Evolutionary conservation across 2,888 invertebrate genomes (phyloP).

Genomic region (Heteropelma amictum): DNA sequence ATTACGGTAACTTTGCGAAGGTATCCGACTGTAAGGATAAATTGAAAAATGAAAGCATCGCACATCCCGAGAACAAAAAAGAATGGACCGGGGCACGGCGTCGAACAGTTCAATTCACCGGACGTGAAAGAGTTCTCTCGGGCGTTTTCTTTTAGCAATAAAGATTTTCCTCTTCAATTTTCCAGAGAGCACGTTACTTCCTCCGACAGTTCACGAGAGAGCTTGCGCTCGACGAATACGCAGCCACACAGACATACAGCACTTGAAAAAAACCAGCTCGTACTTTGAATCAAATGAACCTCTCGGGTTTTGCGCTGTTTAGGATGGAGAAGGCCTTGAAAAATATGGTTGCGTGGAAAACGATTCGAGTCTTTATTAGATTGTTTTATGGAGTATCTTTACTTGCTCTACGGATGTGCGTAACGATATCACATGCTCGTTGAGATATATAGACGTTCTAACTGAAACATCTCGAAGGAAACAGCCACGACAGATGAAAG

Average conservation of each 20-base stretch:
- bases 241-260: slow-evolving; percentile 5
- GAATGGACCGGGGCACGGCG: slow-evolving; percentile 33
- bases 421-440: too few relatives aligned
- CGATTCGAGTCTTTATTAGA: slow-evolving; percentile 28
- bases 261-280: background rate
- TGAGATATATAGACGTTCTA: background rate
- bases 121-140: slow-evolving; percentile 43
- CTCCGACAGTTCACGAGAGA: slow-evolving; percentile 13
- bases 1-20: slow-evolving; percentile 39
- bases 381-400: slow-evolving; percentile 29
- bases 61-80: slow-evolving; percentile 39
- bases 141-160: background rate
- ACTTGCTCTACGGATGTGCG: too few relatives aligned
- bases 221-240: slow-evolving; percentile 36
- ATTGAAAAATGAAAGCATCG: slow-evolving; percentile 29
- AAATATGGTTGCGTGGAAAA: slow-evolving; percentile 35
- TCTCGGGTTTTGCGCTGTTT: slow-evolving; percentile 9
- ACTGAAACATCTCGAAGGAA: too few relatives aligned
- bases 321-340: slow-evolving; percentile 1
- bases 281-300: slow-evolving; percentile 44
- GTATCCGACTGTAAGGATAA: slow-evolving; percentile 27
- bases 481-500: too few relatives aligned
- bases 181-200: slow-evolving; percentile 44
- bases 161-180: slow-evolving; percentile 54
- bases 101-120: slow-evolving; percentile 49